Percentiles rank a stretch among this genome's conserved stretches.
phyloP scores from a whole-genome alignment of 2,888 invertebrate genomes.

The Biston stratarius region DNA sequence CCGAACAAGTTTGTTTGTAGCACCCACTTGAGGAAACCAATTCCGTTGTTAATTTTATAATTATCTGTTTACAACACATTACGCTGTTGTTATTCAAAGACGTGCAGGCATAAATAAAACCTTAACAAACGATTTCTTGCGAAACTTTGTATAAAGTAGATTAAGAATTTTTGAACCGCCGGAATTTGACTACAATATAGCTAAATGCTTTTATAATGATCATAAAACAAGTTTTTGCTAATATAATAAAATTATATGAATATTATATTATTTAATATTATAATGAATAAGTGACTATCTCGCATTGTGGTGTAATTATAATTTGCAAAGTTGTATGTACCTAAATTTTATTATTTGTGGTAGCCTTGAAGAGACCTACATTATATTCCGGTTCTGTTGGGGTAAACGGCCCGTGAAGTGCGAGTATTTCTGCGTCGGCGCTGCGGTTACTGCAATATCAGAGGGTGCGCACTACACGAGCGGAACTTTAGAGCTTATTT shows the following conservation, averaged over 20 bases:
- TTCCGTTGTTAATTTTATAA: neutral
- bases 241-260: no score
- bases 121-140: neutral
- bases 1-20: neutral
- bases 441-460: neutral
- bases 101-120: neutral
- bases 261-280: no score
- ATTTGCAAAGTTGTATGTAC: neutral
- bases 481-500: constrained; percentile 19
- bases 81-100: neutral
- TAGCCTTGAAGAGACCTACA: constrained; percentile 23
- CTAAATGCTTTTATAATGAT: neutral
- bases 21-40: neutral
- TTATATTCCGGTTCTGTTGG: constrained; percentile 29
- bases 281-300: neutral
- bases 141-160: neutral
- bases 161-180: neutral
- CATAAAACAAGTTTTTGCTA: no score
- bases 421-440: constrained; percentile 6
- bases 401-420: constrained; percentile 26
- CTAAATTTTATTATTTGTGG: neutral
- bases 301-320: neutral
- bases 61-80: neutral
- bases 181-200: no score
- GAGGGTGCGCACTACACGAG: constrained; percentile 28